These are phyloP conservation scores for Actinernus sp. DNA, from an alignment of 92 coral and sea anemone genomes.

Conservation along the genomic window DNA sequence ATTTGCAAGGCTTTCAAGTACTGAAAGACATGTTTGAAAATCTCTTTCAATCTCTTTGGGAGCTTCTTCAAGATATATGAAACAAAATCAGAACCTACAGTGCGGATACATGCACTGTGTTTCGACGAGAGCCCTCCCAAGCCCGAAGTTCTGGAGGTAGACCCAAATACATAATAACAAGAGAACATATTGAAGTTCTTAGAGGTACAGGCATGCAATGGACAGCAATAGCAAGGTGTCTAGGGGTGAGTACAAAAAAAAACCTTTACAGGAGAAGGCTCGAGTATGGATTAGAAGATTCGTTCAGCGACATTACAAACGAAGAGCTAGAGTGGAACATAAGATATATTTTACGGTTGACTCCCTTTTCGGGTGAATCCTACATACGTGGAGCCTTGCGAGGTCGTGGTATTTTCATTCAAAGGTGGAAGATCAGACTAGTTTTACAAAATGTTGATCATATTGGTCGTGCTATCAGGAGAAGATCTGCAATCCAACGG, in stretches of 20 bases:
- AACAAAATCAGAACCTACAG: too few species aligned
- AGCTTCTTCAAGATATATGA: too few species aligned
- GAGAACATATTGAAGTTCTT: constrained; percentile 56
- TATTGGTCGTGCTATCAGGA: constrained; percentile 65
- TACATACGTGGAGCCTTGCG: too few species aligned
- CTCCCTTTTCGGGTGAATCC: too few species aligned
- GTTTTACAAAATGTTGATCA: constrained; percentile 46
- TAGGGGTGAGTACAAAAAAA: constrained; percentile 59
- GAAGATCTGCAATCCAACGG: constrained; percentile 43
- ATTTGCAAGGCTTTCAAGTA: background rate
- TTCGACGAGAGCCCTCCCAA: too few species aligned
- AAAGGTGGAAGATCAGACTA: constrained; percentile 53
- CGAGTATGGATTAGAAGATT: constrained; percentile 32
- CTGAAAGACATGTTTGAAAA: too few species aligned
- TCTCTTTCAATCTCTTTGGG: too few species aligned
- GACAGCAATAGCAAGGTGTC: constrained; percentile 45
- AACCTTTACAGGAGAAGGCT: constrained; percentile 57
- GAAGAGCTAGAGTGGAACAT: constrained; percentile 18
- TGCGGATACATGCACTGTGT: too few species aligned
- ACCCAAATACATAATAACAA: constrained; percentile 55
- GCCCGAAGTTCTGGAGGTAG: constrained; percentile 41
- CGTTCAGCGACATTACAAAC: constrained; percentile 23
- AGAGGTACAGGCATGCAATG: constrained; percentile 66
- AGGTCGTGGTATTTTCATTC: constrained; percentile 62
- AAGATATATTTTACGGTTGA: too few species aligned